Evolutionary conservation across 2,113 vertebrate species (phyloP).

Genomic region (Periophthalmodon schlosseri): DNA sequence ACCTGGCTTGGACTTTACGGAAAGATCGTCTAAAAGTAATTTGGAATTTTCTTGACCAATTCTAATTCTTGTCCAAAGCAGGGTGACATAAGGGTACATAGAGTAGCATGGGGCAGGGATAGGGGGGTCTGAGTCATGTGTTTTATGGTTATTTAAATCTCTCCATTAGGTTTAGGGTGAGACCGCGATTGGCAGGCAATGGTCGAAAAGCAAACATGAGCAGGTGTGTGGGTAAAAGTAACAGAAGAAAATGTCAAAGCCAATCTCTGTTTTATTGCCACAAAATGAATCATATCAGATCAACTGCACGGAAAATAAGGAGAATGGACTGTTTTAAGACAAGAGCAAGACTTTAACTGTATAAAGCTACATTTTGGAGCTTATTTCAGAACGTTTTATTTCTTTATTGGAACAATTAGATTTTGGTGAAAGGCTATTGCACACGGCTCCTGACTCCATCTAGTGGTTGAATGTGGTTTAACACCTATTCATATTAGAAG

Average conservation of each 20-base stretch:
- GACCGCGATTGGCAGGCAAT: slow-evolving; percentile 15
- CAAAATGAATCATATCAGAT: slow-evolving; percentile 14
- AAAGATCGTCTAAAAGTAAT: slow-evolving; percentile 46
- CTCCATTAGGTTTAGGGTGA: slow-evolving; percentile 19
- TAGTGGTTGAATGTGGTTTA: no score
- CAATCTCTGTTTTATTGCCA: slow-evolving; percentile 11
- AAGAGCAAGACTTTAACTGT: slow-evolving; percentile 1
- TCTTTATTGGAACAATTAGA: not conserved
- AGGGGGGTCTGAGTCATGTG: slow-evolving; percentile 55
- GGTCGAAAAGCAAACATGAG: slow-evolving; percentile 3
- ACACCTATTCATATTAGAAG: no score
- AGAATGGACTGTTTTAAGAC: not conserved
- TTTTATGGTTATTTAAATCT: slow-evolving; percentile 47
- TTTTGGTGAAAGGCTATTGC: not conserved
- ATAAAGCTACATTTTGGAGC: not conserved
- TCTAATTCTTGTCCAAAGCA: slow-evolving; percentile 18
- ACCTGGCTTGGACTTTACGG: slow-evolving; percentile 29
- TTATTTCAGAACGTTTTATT: not conserved
- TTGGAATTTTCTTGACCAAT: slow-evolving; percentile 47
- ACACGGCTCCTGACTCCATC: no score
- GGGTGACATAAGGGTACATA: slow-evolving; percentile 46
- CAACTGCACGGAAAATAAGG: slow-evolving; percentile 4
- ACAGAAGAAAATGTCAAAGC: slow-evolving; percentile 7
- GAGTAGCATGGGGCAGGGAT: slow-evolving; percentile 32
- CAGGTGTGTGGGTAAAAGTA: slow-evolving; percentile 24